Evolutionary conservation across 2,797 vertebrate genomes (phyloP).

Genomic region (Anguilla obscura): DNA sequence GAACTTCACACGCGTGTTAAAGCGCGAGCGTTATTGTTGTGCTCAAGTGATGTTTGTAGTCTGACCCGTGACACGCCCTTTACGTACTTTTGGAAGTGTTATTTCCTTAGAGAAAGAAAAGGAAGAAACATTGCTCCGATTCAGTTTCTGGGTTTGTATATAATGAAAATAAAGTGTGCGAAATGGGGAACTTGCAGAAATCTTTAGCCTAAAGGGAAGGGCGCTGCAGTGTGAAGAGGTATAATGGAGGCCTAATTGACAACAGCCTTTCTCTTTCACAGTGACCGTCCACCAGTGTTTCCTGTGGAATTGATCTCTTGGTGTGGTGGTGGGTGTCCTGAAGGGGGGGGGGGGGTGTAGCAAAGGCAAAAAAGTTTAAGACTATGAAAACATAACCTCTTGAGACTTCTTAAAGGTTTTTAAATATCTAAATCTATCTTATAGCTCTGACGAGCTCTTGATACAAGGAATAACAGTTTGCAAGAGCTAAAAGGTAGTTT

Average conservation of each 20-base stretch:
- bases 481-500: no score
- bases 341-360: no score
- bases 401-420: no score
- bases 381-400: no score
- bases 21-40: no score
- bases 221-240: not conserved
- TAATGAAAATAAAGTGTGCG: not conserved
- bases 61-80: not conserved
- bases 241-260: not conserved
- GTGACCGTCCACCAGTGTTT: no score
- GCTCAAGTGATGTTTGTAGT: not conserved
- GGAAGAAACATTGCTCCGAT: not conserved
- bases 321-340: no score
- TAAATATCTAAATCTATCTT: no score
- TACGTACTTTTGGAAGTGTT: not conserved
- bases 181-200: not conserved
- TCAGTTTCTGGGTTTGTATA: not conserved
- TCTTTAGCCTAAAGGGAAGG: not conserved
- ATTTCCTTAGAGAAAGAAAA: not conserved
- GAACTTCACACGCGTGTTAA: not conserved
- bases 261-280: not conserved
- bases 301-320: no score
- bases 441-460: no score
- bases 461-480: no score
- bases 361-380: no score